Base-by-base conservation (phyloP, 2,797 vertebrate species). In the Octomys mimax region DNA sequence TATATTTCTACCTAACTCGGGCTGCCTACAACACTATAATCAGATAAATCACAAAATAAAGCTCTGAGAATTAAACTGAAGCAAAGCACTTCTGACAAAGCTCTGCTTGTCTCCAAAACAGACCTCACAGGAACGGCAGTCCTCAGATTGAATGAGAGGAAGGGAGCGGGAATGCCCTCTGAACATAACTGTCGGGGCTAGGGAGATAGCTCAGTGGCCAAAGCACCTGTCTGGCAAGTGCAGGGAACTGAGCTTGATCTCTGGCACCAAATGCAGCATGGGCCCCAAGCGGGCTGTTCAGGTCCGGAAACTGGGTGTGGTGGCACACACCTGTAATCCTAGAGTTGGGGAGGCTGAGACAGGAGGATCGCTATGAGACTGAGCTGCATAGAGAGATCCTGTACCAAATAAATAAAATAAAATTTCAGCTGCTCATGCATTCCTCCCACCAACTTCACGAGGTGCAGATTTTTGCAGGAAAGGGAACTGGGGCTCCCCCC, bases 21-120 rank as follows among this genome's bases (percentile, higher is more conserved):
- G 42, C 42, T 42, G 42, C 42, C 42, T 42, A 6, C 42, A 42
- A 42, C 42, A 42, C n/a, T n/a, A 68, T 4, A 6, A 66, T 77
- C 59, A 92, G 59, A 78, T 81, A 83, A 66, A 62, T 64, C 12
- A 86, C 68, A 71, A 92, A 94, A 89, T 59, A 87, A 96, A 95
- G 14, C 64, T 46, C 31, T 78, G 49, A 86, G 73, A 18, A n/a
- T 73, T 31, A 70, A 54, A 68, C 59, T 57, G 36, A 89, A 80
- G 68, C 46, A 28, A 80, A 79, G 46, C 36, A 42, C 12, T 87
- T 86, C 39, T 49, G 64, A 82, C 66, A 12, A 7, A 26, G 33
- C 62, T 36, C 82, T 89, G 46, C 52, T 83, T 78, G 31, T 54
- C 70, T 85, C 57, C 22, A 36, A 79, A 91, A 75, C 39, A 49